A percentile compares a stretch with the other conserved stretches of the same genome.
phyloP scores from a whole-genome alignment of 2,797 vertebrate species.

The Neosalanx taihuensis region DNA sequence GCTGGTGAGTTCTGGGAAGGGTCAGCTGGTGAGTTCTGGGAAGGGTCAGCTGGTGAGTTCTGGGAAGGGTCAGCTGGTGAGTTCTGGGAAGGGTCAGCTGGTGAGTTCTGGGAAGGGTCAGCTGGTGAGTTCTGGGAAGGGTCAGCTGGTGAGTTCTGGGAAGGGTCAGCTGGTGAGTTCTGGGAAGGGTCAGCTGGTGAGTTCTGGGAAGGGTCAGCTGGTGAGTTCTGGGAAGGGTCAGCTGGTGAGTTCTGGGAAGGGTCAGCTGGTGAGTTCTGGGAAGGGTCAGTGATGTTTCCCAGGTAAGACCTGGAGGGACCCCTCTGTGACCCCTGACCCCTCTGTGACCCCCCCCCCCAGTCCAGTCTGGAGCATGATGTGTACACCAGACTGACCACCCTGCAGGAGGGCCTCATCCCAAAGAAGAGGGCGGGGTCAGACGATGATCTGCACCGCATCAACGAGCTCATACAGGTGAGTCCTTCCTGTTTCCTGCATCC shows the following conservation, averaged over 20 bases:
- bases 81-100: conserved; percentile 72
- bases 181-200: conserved; percentile 80
- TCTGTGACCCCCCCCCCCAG: conserved; percentile 61
- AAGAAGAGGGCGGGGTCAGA: conserved; percentile 94
- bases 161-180: conserved; percentile 83
- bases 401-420: conserved; percentile 95
- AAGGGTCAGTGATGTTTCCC: conserved; percentile 37
- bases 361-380: conserved; percentile 94
- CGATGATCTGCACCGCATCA: conserved; percentile 95
- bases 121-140: conserved; percentile 77
- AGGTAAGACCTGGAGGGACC: background rate
- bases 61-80: too few species aligned
- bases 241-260: conserved; percentile 77
- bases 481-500: background rate
- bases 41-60: too few species aligned
- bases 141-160: conserved; percentile 83
- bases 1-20: conserved; percentile 80
- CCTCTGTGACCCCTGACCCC: background rate
- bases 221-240: conserved; percentile 77
- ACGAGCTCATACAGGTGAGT: conserved; percentile 93
- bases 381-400: conserved; percentile 89
- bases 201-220: conserved; percentile 74
- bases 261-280: conserved; percentile 86
- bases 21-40: background rate
- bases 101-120: conserved; percentile 77